Evolutionary conservation across 1,140 invertebrate genomes (phyloP), one percentile per base, ranked within the genome.

Genomic region (Camponotus vicinus): DNA sequence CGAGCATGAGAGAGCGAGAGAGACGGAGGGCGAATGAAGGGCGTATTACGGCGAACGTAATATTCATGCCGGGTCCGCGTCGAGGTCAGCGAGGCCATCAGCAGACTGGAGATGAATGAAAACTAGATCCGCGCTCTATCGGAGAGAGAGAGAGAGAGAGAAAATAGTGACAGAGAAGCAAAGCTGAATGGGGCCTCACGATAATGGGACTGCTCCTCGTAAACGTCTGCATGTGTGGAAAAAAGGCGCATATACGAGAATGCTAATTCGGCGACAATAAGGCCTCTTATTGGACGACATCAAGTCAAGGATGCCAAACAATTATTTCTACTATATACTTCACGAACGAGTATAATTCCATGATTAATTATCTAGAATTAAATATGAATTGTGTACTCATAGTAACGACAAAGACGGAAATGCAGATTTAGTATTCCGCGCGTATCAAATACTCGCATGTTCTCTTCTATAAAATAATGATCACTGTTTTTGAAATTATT

Each of bases 51-150:
- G 79, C 82, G 91, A 89, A 92, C 92, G 91, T 92, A 92, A 93
- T 93, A 93, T 93, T 93, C 92, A 92, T 93, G 92, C 88, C 91
- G 91, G 88, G 92, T 92, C 83, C 89, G 89, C 89, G 91, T 88
- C 92, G 92, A 93, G 92, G 92, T 93, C 92, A 93, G 76, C 92
- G 86, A 78, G 92, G 92, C 92, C 92, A 93, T 93, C 92, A 90
- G 86, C 89, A 80, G 91, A 91, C 92, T 91, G 91, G 91, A 93
- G 89, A 91, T 93, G 92, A 93, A 93, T 93, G 92, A 93, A 93
- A 93, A 93, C 92, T 93, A 93, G 91, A 88, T 80, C 86, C 86
- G 79, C 61, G 88, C 86, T 84, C 85, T 82, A 67, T 63, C 61
- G 76, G 52, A 49, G 85, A 88, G 66, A 78, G 67, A 80, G 27